These are phyloP conservation scores for Lasioglossum morio DNA, from an alignment of 2,888 invertebrate genomes.

Conservation along the genomic window DNA sequence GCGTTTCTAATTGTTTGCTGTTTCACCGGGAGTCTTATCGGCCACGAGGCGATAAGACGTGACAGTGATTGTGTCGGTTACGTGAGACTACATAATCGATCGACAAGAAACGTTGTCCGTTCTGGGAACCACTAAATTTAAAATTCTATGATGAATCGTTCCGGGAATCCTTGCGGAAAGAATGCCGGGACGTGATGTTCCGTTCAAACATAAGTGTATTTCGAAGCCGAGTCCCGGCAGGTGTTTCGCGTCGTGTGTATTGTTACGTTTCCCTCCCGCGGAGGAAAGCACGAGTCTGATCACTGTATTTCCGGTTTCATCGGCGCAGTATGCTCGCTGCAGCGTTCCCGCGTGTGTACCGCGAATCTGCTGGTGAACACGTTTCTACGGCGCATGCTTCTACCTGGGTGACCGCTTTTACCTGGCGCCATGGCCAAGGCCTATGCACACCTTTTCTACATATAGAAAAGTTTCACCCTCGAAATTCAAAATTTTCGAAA, in stretches of 20 bases:
- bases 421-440: background rate
- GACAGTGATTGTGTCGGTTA: background rate
- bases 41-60: background rate
- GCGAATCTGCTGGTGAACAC: background rate
- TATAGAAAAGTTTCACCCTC: too few relatives aligned
- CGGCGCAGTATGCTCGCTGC: background rate
- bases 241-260: background rate
- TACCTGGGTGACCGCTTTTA: background rate
- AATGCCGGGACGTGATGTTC: background rate
- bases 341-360: background rate
- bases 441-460: background rate
- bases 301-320: background rate
- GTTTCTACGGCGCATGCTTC: background rate
- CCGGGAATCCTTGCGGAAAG: background rate
- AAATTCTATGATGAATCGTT: background rate
- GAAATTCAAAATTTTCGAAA: too few relatives aligned
- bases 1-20: background rate
- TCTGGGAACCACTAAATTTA: background rate
- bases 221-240: background rate
- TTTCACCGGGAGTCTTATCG: background rate
- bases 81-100: background rate
- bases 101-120: background rate
- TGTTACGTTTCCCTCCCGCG: background rate
- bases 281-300: background rate
- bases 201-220: background rate